Percentiles rank a stretch among this genome's conserved stretches.
Evolutionary conservation across 2,797 vertebrate genomes (phyloP).

Genomic region (Balearica regulorum): DNA sequence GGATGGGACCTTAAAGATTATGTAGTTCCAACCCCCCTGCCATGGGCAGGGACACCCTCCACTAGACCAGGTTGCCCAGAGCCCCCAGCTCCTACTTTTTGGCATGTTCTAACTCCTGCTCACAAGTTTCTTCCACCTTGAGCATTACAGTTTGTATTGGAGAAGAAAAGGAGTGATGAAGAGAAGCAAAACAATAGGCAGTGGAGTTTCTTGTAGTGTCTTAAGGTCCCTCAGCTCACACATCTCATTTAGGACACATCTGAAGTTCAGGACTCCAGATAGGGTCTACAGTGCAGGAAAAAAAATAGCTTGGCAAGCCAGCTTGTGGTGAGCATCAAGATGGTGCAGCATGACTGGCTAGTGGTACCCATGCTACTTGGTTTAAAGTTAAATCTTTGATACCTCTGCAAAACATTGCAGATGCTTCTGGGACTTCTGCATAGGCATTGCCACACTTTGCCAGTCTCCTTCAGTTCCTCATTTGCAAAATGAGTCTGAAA

Average conservation of each 20-base stretch:
- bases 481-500: not conserved
- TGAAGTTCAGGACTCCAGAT: not conserved
- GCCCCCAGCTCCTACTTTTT: not conserved
- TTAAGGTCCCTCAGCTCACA: not conserved
- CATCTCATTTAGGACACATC: not conserved
- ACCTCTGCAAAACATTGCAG: not conserved
- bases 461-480: not conserved
- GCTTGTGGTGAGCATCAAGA: not conserved
- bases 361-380: not conserved
- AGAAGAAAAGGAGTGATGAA: not conserved
- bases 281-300: not conserved
- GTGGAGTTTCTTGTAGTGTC: not conserved
- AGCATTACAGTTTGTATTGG: not conserved
- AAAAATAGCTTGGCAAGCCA: not conserved
- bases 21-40: too few species aligned
- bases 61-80: too few species aligned
- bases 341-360: not conserved
- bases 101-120: not conserved
- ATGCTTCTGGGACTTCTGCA: not conserved
- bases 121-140: not conserved
- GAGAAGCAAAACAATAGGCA: not conserved
- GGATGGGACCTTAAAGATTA: too few species aligned
- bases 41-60: too few species aligned
- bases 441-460: not conserved
- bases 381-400: not conserved